Base-by-base conservation (phyloP, 2,888 invertebrate species). In the Noctua comes region DNA sequence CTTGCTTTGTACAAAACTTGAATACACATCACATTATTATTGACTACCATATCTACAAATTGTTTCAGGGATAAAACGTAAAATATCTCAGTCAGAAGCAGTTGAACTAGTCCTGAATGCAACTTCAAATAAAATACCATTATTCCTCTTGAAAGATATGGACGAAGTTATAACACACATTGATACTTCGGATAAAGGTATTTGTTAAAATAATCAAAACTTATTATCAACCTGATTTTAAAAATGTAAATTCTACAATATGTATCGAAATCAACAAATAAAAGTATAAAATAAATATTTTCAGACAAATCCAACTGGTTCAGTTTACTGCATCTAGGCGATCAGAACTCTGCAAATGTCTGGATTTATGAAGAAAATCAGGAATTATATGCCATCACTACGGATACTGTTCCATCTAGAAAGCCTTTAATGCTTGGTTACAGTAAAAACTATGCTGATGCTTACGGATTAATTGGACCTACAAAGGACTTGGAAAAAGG, bases 271-370 rank as follows among this genome's bases (percentile, higher is more conserved):
- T 51, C 0, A 11, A n/a, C 51, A 48, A 57, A n/a, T 81, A 66
- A 48, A 21, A 51, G 8, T 46, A 7, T 7, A 1, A 68, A 64
- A 64, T 36, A 10, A 54, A n/a, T 40, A 16, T 68, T 84, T 88
- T 51, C 86, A 95, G 95, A 95, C 86, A 95, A 94, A 91, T 92
- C 94, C 24, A 95, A 95, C 83, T 95, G 95, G 95, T 89, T 95
- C 51, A 87, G 94, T 66, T 81, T 95, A 31, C 75, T 95, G 16
- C 93, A 93, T 1, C 84, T 95, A 10, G 95, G 94, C 0, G 91
- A 91, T 46, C 79, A 90, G 68, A 82, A 68, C 21, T 89, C 93
- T 0, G 93, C 95, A 5, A 95, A 95, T 85, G 86, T 95, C 1
- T 95, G 95, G 95, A 73, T 95, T 10, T 93, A 93, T 86, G 92